These are phyloP conservation scores for Pantelozetes paolii DNA, from an alignment of 2,888 invertebrate species.

Conservation along the genomic window DNA sequence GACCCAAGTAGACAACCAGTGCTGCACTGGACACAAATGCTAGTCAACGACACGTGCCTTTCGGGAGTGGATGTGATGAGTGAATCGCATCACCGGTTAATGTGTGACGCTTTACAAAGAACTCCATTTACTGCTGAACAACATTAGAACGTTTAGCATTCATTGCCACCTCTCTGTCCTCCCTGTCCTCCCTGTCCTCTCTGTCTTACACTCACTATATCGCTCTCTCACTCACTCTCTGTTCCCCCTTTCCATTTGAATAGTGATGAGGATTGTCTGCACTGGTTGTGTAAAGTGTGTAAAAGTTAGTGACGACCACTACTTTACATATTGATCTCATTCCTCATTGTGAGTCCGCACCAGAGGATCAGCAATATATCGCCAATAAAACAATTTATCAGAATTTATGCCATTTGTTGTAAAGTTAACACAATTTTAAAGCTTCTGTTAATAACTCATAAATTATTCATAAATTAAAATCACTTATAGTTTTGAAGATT, in stretches of 20 bases:
- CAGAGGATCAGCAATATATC: background rate
- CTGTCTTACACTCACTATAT: no score
- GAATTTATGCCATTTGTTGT: background rate
- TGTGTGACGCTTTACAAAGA: slow-evolving; percentile 4
- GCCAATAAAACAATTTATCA: slow-evolving; percentile 6
- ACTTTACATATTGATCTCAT: slow-evolving; percentile 10
- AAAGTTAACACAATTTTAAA: background rate
- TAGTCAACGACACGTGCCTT: slow-evolving; percentile 13
- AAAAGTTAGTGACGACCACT: slow-evolving; percentile 2
- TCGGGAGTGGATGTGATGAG: background rate
- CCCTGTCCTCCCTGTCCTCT: slow-evolving; percentile 37
- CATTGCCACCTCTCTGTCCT: slow-evolving; percentile 33
- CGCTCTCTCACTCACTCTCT: no score
- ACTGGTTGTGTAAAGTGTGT: background rate
- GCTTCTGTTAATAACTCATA: no score
- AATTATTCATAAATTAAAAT: no score
- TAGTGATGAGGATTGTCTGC: background rate
- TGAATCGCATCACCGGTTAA: background rate
- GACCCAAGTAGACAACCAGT: background rate
- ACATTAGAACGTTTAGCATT: slow-evolving; percentile 4
- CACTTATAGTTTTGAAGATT: no score
- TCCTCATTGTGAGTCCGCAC: background rate
- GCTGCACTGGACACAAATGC: background rate
- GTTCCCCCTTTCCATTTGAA: background rate
- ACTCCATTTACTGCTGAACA: slow-evolving; percentile 18